Evolutionary conservation across 2,888 invertebrate genomes (phyloP), one percentile per base, ranked within the genome.

Genomic region (Camptogramma bilineatum): DNA sequence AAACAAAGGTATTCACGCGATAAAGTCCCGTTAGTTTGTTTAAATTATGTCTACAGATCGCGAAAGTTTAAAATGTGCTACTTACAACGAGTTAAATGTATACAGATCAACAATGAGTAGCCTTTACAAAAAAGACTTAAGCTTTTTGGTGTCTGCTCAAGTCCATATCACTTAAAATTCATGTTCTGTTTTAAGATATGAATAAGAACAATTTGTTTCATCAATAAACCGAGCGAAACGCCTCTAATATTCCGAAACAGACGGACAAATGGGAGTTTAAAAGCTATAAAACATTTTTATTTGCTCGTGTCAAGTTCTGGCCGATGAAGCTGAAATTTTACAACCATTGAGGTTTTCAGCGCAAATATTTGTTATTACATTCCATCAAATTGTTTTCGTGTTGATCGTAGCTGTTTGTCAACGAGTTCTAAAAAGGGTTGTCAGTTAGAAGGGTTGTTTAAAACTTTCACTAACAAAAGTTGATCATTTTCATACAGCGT

Each of bases 271-370:
- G 73, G 74, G 69, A 79, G 69, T 78, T 74, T 81, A 71, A 77
- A 81, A 78, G 76, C 76, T 77, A 82, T 83, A 80, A 81, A 84
- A 82, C 80, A 82, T 73, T 80, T 83, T 81, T 85, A 80, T 84
- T 82, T 84, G 77, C 76, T 67, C 76, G 70, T 72, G 80, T 83
- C 79, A 81, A 81, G 76, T 75, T 70, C 76, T 76, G 76, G 75
- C 74, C 80, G 78, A 79, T 83, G 77, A 79, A 81, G 77, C 77
- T 72, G 73, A 79, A 79, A 79, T 79, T 83, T 79, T 79, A 81
- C 78, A 80, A 78, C 78, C 81, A 78, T 81, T 78, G 76, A 77
- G 75, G 77, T 77, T 83, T 79, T 81, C 77, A 73, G 74, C 73
- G 74, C 76, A 82, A 82, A 84, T 83, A 83, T 85, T 84, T 81